Evolutionary conservation across 1,140 invertebrate species (phyloP).

Genomic region (Drosophila arizonae): DNA sequence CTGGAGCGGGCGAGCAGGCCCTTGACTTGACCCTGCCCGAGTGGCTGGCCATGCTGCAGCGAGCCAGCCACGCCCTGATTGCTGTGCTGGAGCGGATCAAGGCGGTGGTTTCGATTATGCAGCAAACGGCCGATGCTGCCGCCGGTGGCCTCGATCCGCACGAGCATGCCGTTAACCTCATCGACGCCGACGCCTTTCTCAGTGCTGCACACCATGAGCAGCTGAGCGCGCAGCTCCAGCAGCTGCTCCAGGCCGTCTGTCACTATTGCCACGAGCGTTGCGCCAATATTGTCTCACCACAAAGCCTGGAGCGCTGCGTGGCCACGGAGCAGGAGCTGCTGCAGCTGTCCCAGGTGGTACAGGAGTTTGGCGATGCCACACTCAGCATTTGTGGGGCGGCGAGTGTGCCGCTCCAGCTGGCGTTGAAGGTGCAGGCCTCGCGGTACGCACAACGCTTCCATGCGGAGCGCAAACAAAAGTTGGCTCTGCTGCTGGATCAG

Average conservation of each 20-base stretch:
- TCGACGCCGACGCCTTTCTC: conserved; percentile 87
- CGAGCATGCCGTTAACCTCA: conserved; percentile 84
- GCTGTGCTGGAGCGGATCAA: conserved; percentile 86
- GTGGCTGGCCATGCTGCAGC: conserved; percentile 90
- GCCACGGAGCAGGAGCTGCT: conserved; percentile 90
- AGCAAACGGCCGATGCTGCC: conserved; percentile 86
- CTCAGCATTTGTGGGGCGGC: conserved; percentile 90
- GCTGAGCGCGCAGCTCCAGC: conserved; percentile 88
- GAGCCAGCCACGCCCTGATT: conserved; percentile 88
- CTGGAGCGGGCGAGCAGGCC: conserved; percentile 88
- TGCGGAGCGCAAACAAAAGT: conserved; percentile 92
- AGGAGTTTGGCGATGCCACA: conserved; percentile 90
- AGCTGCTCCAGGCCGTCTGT: conserved; percentile 91
- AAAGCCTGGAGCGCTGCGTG: conserved; percentile 87
- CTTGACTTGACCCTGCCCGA: conserved; percentile 87
- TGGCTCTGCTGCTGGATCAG: conserved; percentile 92
- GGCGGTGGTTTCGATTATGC: conserved; percentile 89
- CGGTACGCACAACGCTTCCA: conserved; percentile 97
- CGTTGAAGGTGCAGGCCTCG: conserved; percentile 93
- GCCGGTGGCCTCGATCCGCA: conserved; percentile 81
- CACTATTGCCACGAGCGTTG: conserved; percentile 96
- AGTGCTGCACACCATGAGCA: conserved; percentile 87
- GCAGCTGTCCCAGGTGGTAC: conserved; percentile 90
- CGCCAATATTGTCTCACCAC: conserved; percentile 91
- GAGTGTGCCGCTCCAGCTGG: conserved; percentile 91